These are phyloP conservation scores for Drosophila fungiperda DNA, from an alignment of 2,888 invertebrate species.

Conservation along the genomic window DNA sequence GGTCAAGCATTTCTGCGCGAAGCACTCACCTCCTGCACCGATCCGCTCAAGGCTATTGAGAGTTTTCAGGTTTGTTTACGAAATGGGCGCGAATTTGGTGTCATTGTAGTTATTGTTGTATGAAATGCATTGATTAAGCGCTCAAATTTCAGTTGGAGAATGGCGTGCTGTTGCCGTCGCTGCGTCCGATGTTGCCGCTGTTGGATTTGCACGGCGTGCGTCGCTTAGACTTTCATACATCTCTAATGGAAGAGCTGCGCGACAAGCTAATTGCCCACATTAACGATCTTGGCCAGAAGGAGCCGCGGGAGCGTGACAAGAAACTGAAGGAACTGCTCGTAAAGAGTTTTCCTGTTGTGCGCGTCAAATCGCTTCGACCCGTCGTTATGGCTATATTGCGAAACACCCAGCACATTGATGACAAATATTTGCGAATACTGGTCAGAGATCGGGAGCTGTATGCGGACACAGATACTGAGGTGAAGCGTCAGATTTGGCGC, in stretches of 20 bases:
- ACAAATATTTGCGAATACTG: conserved; percentile 91
- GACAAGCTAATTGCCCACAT: conserved; percentile 92
- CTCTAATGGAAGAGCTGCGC: conserved; percentile 92
- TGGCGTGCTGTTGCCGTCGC: conserved; percentile 95
- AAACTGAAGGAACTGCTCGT: conserved; percentile 95
- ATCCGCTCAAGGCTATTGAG: conserved; percentile 98
- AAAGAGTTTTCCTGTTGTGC: conserved; percentile 97
- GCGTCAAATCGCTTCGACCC: conserved; percentile 95
- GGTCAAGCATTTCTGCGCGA: conserved; percentile 93
- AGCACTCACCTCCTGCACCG: conserved; percentile 97
- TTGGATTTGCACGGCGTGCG: conserved; percentile 97
- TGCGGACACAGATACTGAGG: conserved; percentile 97
- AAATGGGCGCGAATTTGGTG: background rate
- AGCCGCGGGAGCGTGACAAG: conserved; percentile 87
- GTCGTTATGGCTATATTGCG: conserved; percentile 97
- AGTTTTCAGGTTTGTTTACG: conserved; percentile 89
- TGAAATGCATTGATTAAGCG: background rate
- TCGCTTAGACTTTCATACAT: conserved; percentile 96
- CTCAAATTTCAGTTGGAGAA: conserved; percentile 89
- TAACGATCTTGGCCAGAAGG: conserved; percentile 90
- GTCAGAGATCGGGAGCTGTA: conserved; percentile 95
- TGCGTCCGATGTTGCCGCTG: conserved; percentile 98
- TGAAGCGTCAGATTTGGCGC: conserved; percentile 99
- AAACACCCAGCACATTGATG: conserved; percentile 96
- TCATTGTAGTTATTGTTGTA: background rate